phyloP scores from a whole-genome alignment of 2,113 vertebrate genomes.

The Protobothrops mucrosquamatus region DNA sequence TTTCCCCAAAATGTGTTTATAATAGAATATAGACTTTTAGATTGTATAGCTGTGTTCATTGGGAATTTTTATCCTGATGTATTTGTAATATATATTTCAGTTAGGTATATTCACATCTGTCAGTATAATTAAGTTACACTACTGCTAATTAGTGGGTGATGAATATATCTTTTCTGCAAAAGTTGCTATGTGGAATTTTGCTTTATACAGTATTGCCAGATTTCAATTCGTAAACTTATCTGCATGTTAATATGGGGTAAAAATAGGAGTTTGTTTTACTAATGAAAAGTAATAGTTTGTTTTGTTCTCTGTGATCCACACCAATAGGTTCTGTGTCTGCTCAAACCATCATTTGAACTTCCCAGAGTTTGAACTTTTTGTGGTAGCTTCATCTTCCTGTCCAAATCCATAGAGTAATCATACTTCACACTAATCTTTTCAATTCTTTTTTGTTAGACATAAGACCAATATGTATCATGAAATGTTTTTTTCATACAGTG shows the following conservation, averaged over 20 bases:
- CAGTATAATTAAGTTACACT: neutral
- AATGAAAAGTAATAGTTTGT: neutral
- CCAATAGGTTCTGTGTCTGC: neutral
- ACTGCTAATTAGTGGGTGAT: neutral
- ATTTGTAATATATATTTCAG: neutral
- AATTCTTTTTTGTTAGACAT: neutral
- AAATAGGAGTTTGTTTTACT: slow-evolving; percentile 1
- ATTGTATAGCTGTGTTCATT: neutral
- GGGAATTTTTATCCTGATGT: slow-evolving; percentile 12
- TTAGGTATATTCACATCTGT: slow-evolving; percentile 10
- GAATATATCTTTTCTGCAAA: neutral
- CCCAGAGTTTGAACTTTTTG: neutral
- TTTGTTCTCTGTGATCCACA: neutral
- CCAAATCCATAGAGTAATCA: neutral
- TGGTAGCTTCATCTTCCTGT: neutral
- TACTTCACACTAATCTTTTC: neutral
- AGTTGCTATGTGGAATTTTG: slow-evolving; percentile 20
- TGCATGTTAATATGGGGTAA: rapidly evolving
- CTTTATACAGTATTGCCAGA: slow-evolving; percentile 16
- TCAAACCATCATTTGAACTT: neutral
- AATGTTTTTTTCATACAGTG: neutral
- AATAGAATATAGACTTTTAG: neutral
- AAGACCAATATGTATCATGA: neutral
- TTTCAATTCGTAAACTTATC: neutral
- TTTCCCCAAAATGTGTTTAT: neutral